Percentiles rank a stretch among this genome's conserved stretches.
These are phyloP conservation scores for Glyptemys insculpta DNA, from an alignment of 2,797 vertebrate genomes.

Conservation along the genomic window DNA sequence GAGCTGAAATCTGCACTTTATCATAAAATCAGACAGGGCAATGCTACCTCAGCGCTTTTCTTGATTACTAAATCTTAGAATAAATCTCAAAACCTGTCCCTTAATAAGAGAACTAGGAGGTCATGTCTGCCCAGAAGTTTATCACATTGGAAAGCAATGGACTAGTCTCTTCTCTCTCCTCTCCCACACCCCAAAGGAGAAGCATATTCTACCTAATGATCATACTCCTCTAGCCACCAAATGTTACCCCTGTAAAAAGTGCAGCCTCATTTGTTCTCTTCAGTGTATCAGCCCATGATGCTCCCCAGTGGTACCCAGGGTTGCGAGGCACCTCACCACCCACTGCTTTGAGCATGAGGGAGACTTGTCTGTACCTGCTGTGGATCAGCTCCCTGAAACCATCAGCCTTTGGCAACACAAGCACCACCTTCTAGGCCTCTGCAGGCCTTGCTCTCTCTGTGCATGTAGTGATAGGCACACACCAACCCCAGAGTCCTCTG, in stretches of 20 bases:
- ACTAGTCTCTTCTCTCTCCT: constrained; percentile 34
- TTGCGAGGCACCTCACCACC: too few relatives aligned
- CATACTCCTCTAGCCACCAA: background rate
- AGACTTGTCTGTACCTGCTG: background rate
- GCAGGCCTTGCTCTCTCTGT: background rate
- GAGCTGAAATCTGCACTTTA: constrained; percentile 67
- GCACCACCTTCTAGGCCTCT: too few relatives aligned
- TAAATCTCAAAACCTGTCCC: constrained; percentile 45
- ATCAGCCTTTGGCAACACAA: background rate
- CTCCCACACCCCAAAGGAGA: constrained; percentile 32
- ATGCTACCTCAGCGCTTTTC: constrained; percentile 43
- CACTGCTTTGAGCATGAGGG: too few relatives aligned
- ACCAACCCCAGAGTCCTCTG: background rate
- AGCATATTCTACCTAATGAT: constrained; percentile 45
- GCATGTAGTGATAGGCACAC: background rate
- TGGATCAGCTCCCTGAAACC: background rate
- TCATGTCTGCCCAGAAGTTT: constrained; percentile 46
- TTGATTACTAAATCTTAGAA: background rate
- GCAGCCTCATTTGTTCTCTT: constrained; percentile 10
- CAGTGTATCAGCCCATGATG: background rate
- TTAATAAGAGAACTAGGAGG: constrained; percentile 38
- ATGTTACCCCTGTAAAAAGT: constrained; percentile 3
- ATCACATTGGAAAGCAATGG: constrained; percentile 48
- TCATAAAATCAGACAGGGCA: constrained; percentile 60
- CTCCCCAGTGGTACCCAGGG: too few relatives aligned